Evolutionary conservation across 2,888 invertebrate genomes (phyloP), one percentile per base, ranked within the genome.

Genomic region (Tetropium fuscum): DNA sequence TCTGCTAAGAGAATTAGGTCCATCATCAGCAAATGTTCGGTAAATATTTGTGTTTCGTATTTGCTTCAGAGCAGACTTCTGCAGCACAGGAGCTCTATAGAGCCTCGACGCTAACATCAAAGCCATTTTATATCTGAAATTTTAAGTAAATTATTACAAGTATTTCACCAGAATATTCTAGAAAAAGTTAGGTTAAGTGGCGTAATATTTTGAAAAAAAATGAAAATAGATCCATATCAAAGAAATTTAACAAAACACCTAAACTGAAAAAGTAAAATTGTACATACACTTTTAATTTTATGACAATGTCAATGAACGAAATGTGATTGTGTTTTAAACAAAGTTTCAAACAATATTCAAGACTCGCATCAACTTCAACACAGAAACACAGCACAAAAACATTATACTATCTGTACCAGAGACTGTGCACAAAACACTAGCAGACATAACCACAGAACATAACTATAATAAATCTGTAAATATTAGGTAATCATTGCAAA

Each of bases 1-100:
- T 58, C 84, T 76, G 15, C 77, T 68, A 15, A 79, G 25, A 11
- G 78, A 74, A 72, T 81, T 79, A 63, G 75, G 48, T n/a, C 85
- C 76, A 58, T 87, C 87, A 11, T 85, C 82, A 3, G 86, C 83
- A 77, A 86, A 87, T 56, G 83, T 85, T 70, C 88, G 81, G 32
- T 60, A 53, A n/a, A 55, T 49, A 40, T 51, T 60, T 34, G 53
- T 40, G 19, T 34, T 47, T 48, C 85, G 72, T n/a, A 83, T 75
- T 75, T 84, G 83, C 25, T 3, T 85, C 84, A 85, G 69, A 25
- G 53, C 30, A 8, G 44, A 25, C 20, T 58, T 63, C 45, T 76
- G 69, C 19, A 77, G 53, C 15, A 65, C 65, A 3, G 78, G 64
- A 3, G 74, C 66, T 47, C 75, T 71, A 53, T 78, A 79, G 11